A percentile compares a stretch with the other conserved stretches of the same genome.
These are phyloP conservation scores for Chunga burmeisteri DNA, from an alignment of 2,113 vertebrate genomes.

Conservation along the genomic window DNA sequence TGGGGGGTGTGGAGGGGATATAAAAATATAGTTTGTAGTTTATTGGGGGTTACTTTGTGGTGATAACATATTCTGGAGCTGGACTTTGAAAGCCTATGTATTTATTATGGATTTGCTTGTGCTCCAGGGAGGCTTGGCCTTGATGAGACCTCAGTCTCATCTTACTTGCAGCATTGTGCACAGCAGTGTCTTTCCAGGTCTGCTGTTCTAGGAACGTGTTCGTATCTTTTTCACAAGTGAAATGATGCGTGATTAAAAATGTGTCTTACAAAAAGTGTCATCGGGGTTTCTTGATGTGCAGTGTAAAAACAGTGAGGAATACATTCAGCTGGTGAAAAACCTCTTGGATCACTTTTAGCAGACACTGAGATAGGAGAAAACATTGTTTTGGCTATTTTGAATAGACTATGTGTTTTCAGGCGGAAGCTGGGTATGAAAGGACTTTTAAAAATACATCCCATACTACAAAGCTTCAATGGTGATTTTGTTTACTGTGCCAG, in stretches of 20 bases:
- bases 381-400: background rate
- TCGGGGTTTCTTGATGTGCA: background rate
- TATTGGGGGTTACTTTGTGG: background rate
- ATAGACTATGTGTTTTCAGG: background rate
- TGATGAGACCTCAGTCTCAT: background rate
- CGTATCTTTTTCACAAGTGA: background rate
- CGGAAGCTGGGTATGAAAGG: background rate
- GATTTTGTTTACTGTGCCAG: slow-evolving; percentile 24
- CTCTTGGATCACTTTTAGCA: background rate
- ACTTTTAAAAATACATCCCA: background rate
- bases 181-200: background rate
- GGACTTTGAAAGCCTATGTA: background rate
- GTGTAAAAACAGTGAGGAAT: background rate
- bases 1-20: fast-evolving
- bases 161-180: background rate
- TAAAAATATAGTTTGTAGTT: background rate
- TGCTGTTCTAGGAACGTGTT: background rate
- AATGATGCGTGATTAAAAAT: background rate
- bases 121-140: background rate
- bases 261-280: background rate
- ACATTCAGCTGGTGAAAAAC: background rate
- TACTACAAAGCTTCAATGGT: background rate
- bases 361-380: background rate
- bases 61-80: background rate
- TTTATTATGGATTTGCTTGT: background rate